Conservation (phyloP, 2,113 vertebrate species). For the Monarcha castaneiventris region DNA sequence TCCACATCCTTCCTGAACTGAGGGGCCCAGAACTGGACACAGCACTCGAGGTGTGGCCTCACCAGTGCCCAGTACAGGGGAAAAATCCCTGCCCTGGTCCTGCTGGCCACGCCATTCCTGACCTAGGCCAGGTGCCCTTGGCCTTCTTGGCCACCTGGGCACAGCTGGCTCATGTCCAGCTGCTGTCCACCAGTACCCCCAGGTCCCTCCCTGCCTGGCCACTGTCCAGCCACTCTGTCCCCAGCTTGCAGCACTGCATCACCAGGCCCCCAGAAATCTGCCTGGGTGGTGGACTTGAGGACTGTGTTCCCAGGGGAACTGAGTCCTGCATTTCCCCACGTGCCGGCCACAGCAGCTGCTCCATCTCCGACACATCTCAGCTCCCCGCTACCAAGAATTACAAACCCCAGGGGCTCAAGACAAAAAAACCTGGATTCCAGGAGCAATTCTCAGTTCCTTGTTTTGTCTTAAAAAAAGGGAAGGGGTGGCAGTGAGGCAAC, state of each 20-base stretch:
- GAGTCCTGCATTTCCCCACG: background rate
- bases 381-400: background rate
- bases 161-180: background rate
- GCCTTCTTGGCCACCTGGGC: background rate
- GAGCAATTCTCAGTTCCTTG: background rate
- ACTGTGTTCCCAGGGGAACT: background rate
- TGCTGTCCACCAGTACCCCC: rapidly evolving
- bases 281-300: background rate
- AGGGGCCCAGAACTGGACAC: background rate
- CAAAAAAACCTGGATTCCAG: background rate
- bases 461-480: background rate
- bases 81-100: background rate
- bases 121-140: background rate
- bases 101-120: background rate
- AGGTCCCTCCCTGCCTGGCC: background rate
- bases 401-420: background rate
- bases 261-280: background rate
- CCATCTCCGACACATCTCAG: background rate
- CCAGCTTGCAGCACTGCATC: background rate
- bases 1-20: background rate
- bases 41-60: background rate
- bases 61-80: rapidly evolving
- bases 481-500: constrained; percentile 28
- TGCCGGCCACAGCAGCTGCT: background rate
- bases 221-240: background rate